Percentiles rank a stretch among this genome's conserved stretches.
Conservation (phyloP, 2,797 vertebrate genomes). For the Mallotus villosus region DNA sequence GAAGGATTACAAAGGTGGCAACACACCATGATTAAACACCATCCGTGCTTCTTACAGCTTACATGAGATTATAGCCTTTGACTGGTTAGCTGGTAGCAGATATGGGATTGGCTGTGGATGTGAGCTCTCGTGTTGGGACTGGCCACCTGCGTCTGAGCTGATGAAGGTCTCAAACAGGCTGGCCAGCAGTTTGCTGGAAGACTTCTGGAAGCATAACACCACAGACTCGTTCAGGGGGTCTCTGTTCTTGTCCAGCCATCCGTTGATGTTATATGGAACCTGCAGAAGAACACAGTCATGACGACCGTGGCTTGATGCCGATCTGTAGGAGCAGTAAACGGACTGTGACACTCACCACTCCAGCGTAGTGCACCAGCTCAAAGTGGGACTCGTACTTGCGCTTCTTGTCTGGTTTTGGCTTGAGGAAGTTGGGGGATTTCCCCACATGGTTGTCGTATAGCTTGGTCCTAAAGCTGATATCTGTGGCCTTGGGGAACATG, state of each 20-base stretch:
- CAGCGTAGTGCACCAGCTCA: constrained; percentile 92
- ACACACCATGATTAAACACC: not conserved
- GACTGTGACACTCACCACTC: constrained; percentile 61
- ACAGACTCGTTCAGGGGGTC: constrained; percentile 93
- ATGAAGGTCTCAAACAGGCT: constrained; percentile 86
- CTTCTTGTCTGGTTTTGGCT: constrained; percentile 88
- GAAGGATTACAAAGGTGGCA: constrained; percentile 5
- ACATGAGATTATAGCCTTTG: too few relatives aligned
- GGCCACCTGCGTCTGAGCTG: constrained; percentile 78
- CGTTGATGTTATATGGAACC: constrained; percentile 91
- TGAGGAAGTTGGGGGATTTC: constrained; percentile 91
- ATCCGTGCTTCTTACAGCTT: too few relatives aligned
- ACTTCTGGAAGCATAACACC: constrained; percentile 87
- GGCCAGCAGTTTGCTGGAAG: constrained; percentile 88
- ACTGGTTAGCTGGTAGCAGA: too few relatives aligned
- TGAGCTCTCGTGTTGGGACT: not conserved
- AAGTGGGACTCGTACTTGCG: constrained; percentile 93
- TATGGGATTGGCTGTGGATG: not conserved
- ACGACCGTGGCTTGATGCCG: not conserved
- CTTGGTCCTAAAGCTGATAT: constrained; percentile 90
- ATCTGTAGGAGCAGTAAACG: not conserved
- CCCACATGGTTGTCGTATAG: constrained; percentile 92
- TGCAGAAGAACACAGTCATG: constrained; percentile 43
- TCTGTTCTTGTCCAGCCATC: constrained; percentile 94
- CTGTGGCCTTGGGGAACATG: constrained; percentile 94